Evolutionary conservation across 2,888 invertebrate species (phyloP).

Genomic region (Nephrotoma guestfalica): DNA sequence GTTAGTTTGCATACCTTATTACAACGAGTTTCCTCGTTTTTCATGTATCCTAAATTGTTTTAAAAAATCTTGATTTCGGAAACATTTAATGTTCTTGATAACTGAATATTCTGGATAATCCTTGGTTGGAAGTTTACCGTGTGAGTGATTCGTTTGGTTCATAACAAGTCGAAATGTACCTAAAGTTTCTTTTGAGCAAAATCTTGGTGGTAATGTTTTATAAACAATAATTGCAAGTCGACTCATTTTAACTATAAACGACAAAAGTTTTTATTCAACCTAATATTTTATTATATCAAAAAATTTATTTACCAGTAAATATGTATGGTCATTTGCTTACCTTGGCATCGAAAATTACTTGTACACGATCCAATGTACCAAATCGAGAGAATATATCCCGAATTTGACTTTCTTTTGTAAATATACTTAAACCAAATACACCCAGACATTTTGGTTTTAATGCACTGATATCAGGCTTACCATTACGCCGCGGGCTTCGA

Average conservation of each 20-base stretch:
- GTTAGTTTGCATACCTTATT: not conserved
- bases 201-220: not conserved
- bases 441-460: constrained; percentile 54
- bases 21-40: not conserved
- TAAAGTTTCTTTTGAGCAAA: not conserved
- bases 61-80: not conserved
- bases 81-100: not conserved
- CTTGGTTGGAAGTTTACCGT: not conserved
- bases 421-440: constrained; percentile 85
- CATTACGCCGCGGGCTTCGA: constrained; percentile 44
- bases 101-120: not conserved
- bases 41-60: not conserved
- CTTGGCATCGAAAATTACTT: constrained; percentile 91
- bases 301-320: not conserved
- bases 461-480: not conserved
- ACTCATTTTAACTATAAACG: not conserved
- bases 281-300: not conserved
- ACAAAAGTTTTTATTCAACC: not conserved
- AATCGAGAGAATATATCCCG: constrained; percentile 85
- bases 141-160: not conserved
- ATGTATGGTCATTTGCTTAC: constrained; percentile 14
- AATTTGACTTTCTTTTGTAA: constrained; percentile 84
- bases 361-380: constrained; percentile 82
- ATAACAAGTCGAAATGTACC: not conserved
- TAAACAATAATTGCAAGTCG: not conserved